Conservation (phyloP, 2,113 vertebrate species). For the Aegithalos caudatus region DNA sequence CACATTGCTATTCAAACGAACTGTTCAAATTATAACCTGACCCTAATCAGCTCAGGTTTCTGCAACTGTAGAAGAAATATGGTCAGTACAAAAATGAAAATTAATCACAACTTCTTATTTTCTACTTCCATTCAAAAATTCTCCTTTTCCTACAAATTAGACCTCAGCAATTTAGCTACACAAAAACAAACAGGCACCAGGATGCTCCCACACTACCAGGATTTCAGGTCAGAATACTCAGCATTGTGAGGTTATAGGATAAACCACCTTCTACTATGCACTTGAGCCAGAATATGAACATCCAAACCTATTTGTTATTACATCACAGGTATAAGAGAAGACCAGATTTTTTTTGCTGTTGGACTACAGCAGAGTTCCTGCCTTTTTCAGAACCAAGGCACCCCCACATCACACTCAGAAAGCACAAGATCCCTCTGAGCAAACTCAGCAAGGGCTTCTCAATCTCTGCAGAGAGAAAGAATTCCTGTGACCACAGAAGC, state of each 20-base stretch:
- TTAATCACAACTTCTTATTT: not conserved
- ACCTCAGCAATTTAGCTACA: not conserved
- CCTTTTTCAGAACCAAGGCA: not conserved
- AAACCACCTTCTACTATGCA: not conserved
- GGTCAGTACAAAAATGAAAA: not conserved
- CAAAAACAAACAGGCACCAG: not conserved
- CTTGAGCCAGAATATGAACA: not conserved
- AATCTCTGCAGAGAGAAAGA: not conserved
- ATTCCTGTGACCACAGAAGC: not conserved
- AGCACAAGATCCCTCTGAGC: not conserved
- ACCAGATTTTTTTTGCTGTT: not conserved
- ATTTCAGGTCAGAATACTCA: not conserved
- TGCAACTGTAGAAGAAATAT: not conserved
- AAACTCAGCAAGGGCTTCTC: not conserved
- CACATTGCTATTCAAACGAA: not conserved
- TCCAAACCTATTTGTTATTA: not conserved
- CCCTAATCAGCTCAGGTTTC: not conserved
- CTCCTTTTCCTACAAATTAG: not conserved
- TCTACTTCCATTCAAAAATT: not conserved
- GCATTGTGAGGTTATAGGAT: not conserved
- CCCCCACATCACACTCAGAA: accelerated
- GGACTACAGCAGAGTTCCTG: accelerated
- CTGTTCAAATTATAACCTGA: not conserved
- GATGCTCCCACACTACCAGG: not conserved
- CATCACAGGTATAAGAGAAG: accelerated